These are phyloP conservation scores for Agonum fuliginosum DNA, from an alignment of 2,888 invertebrate species.

Conservation along the genomic window DNA sequence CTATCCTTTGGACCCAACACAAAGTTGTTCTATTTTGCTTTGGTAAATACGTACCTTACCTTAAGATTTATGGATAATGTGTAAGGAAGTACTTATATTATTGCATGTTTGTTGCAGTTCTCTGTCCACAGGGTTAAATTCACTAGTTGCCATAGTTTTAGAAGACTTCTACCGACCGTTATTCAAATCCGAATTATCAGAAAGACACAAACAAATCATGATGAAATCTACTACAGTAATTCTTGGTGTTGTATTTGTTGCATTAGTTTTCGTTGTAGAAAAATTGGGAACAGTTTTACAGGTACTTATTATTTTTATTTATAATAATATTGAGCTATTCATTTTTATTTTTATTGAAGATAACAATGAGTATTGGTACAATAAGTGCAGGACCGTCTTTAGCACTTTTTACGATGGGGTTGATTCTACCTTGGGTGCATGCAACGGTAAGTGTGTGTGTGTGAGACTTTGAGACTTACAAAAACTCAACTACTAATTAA, in stretches of 20 bases:
- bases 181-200: constrained; percentile 74
- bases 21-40: too few species aligned
- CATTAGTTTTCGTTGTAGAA: constrained; percentile 79
- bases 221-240: constrained; percentile 81
- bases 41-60: too few species aligned
- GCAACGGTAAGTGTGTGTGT: constrained; percentile 75
- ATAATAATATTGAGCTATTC: constrained; percentile 21
- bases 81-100: too few species aligned
- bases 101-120: constrained; percentile 78
- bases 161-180: constrained; percentile 82
- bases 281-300: constrained; percentile 82
- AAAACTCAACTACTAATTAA: too few species aligned
- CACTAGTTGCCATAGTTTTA: constrained; percentile 83
- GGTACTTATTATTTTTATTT: constrained; percentile 69
- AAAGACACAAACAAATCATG: constrained; percentile 76
- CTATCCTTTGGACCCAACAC: too few species aligned
- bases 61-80: too few species aligned
- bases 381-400: constrained; percentile 81
- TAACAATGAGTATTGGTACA: constrained; percentile 78
- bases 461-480: too few species aligned
- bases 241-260: constrained; percentile 79
- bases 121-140: constrained; percentile 85
- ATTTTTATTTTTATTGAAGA: constrained; percentile 67
- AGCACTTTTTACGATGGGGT: constrained; percentile 81
- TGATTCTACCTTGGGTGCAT: constrained; percentile 81